phyloP scores from a whole-genome alignment of 2,888 invertebrate species.

The Dichetophora obliterata region DNA sequence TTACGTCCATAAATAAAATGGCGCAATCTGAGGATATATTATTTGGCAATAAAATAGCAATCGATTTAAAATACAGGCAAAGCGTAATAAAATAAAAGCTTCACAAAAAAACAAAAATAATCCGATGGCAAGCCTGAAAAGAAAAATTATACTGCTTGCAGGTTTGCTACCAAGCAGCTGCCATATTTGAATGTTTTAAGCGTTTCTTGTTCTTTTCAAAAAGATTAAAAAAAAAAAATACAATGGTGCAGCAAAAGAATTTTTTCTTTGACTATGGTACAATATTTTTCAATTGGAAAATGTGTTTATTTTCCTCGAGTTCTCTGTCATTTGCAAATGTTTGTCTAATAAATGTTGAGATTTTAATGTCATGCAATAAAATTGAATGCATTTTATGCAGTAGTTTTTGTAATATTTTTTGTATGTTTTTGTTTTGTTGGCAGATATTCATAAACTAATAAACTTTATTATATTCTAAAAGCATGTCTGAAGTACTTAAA shows the following conservation, averaged over 20 bases:
- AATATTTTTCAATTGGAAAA: constrained; percentile 57
- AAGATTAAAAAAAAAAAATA: neutral
- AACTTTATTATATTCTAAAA: neutral
- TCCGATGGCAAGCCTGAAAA: neutral
- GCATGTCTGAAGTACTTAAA: neutral
- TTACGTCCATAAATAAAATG: constrained; percentile 61
- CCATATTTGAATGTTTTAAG: neutral
- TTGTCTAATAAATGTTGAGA: constrained; percentile 27
- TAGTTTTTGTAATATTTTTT: neutral
- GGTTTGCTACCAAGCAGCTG: neutral
- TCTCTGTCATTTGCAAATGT: constrained; percentile 62
- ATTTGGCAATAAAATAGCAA: constrained; percentile 65
- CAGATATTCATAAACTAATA: neutral
- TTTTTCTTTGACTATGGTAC: constrained; percentile 33
- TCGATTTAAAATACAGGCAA: constrained; percentile 48
- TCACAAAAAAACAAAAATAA: neutral
- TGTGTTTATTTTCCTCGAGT: constrained; percentile 62
- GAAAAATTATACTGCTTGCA: constrained; percentile 13
- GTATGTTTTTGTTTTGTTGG: neutral
- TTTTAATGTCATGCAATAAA: constrained; percentile 31
- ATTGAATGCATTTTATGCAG: neutral
- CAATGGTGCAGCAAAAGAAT: neutral
- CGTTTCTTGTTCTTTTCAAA: neutral
- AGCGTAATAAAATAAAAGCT: constrained; percentile 11
- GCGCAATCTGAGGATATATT: constrained; percentile 64